Base-by-base conservation (phyloP, 2,113 vertebrate species). In the Mesoclemmys tuberculata region DNA sequence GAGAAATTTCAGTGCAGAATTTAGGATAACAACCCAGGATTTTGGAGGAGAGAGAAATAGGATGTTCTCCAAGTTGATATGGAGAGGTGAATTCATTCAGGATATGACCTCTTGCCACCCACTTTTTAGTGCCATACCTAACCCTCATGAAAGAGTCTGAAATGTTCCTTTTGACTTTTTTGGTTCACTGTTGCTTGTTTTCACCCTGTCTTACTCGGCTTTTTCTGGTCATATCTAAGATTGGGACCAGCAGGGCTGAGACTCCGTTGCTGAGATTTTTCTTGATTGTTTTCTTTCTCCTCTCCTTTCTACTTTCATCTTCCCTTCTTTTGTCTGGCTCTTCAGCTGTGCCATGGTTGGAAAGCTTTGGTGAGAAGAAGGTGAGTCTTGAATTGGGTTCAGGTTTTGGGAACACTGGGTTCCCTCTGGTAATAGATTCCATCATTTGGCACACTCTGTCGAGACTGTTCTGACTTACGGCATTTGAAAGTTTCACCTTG, bases 11-110 rank as follows among this genome's bases (percentile, higher is more conserved):
- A 89, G 55, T 64, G 94, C 80, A 9, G 6, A 41, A 2, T 22
- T 90, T 90, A 41, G 54, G 80, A 92, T 96, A 94, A 95, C 88
- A 92, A 94, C 52, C 74, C 93, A 12, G 22, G 85, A 46, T 71
- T 82, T 82, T 79, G 80, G 68, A 88, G 87, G 21, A 93, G 52
- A 83, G 58, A 94, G 93, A 93, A 95, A 27, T 0, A 79, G 90
- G 49, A 21, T 92, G 92, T 95, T 88, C 80, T 93, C 87, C 16
- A 1, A 18, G 41, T 79, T 19, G 11, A 6, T 68, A 78, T 88
- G 71, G 5, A 90, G 64, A 90, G 89, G 90, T 94, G 94, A 95
- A 91, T 91, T 82, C 31, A 86, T 92, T 90, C 79, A 9, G 44
- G 27, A 46, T 44, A 77, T 16, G 22, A 46, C 22, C 74, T 77